Percentiles rank a stretch among this genome's conserved stretches.
Conservation (phyloP, 2,888 invertebrate genomes). For the Blastobasis lacticolella region DNA sequence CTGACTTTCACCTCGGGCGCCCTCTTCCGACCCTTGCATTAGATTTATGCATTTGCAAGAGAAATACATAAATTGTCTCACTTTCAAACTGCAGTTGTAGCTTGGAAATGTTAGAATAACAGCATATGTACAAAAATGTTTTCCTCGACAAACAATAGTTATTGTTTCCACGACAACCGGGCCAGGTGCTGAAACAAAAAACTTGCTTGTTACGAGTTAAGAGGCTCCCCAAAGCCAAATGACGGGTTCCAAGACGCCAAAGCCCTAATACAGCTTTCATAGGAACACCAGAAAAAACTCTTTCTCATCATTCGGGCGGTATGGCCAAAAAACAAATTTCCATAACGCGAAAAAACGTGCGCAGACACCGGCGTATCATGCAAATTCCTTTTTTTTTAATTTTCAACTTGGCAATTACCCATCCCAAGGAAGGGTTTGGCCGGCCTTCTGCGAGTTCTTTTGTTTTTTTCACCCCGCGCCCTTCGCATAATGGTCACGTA, state of each 20-base stretch:
- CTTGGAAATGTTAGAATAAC: no score
- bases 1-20: no score
- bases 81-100: no score
- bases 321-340: conserved; percentile 34
- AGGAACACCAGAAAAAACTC: conserved; percentile 59
- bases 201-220: not conserved
- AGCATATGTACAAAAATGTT: no score
- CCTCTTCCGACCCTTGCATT: no score
- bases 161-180: not conserved
- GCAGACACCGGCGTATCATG: conserved; percentile 43
- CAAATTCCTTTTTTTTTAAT: conserved; percentile 57
- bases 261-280: conserved; percentile 14
- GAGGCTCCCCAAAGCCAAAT: not conserved
- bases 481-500: conserved; percentile 71
- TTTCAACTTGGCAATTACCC: conserved; percentile 56
- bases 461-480: conserved; percentile 59
- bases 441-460: conserved; percentile 42
- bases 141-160: no score
- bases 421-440: conserved; percentile 59
- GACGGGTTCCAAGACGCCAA: not conserved
- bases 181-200: conserved; percentile 1
- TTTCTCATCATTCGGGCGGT: conserved; percentile 46
- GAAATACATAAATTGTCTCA: no score
- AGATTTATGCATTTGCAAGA: no score
- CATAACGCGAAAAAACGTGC: conserved; percentile 45